Evolutionary conservation across 2,797 vertebrate genomes (phyloP).

Genomic region (Catharus ustulatus): DNA sequence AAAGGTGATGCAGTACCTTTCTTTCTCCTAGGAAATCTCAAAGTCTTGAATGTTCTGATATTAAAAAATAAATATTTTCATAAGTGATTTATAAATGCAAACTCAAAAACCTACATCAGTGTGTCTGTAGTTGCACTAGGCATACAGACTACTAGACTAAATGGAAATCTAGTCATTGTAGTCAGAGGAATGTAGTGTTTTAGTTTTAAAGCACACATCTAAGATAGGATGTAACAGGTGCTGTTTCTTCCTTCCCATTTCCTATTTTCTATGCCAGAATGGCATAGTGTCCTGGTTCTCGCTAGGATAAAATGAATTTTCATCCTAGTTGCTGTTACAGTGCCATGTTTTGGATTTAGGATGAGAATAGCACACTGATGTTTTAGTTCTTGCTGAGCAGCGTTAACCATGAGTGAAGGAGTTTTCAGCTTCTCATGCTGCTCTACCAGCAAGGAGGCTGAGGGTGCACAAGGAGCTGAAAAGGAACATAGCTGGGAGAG

Average conservation of each 20-base stretch:
- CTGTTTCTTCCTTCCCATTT: background rate
- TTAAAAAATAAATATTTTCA: background rate
- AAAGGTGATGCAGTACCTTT: background rate
- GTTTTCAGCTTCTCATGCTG: background rate
- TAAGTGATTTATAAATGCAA: background rate
- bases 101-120: background rate
- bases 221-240: background rate
- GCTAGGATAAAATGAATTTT: background rate
- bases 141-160: background rate
- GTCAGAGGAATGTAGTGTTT: background rate
- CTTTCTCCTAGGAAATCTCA: background rate
- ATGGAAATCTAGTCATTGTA: background rate
- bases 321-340: background rate
- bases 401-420: background rate
- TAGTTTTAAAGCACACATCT: background rate
- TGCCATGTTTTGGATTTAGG: background rate
- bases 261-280: background rate
- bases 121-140: background rate
- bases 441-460: background rate
- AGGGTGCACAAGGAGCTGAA: background rate
- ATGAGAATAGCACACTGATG: background rate
- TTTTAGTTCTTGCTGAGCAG: background rate
- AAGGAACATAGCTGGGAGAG: background rate
- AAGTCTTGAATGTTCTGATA: background rate
- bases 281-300: background rate